These are phyloP conservation scores for Propithecus deckenii DNA, from an alignment of 2,797 vertebrate species.

Conservation along the genomic window DNA sequence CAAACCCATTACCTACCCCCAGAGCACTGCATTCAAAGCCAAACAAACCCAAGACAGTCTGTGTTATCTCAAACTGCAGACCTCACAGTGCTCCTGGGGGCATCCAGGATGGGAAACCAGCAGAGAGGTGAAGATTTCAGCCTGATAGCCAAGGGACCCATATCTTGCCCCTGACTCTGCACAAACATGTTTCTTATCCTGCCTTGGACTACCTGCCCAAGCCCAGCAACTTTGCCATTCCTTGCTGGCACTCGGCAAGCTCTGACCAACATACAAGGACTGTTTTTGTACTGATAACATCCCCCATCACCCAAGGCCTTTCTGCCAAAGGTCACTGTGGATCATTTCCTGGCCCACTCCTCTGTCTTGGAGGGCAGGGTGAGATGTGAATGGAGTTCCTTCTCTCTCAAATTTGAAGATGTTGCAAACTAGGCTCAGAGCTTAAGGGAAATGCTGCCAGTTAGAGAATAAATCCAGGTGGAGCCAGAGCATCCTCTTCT, in stretches of 20 bases:
- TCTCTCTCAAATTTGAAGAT: neutral
- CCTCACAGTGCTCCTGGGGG: neutral
- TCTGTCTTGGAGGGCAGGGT: neutral
- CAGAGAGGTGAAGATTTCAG: neutral
- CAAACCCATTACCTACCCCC: neutral
- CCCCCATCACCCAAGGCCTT: neutral
- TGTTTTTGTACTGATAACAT: neutral
- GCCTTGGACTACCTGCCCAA: neutral
- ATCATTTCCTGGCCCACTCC: neutral
- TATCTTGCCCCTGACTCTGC: neutral
- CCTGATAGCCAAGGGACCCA: neutral
- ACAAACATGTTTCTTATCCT: neutral
- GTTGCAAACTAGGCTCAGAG: neutral
- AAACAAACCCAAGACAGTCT: neutral
- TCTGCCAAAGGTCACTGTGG: neutral
- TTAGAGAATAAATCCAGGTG: neutral
- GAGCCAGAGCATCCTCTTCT: neutral
- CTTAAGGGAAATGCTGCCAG: neutral
- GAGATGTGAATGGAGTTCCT: neutral
- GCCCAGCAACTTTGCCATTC: neutral
- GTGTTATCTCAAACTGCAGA: neutral
- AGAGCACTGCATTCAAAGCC: slow-evolving; percentile 23
- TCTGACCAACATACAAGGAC: neutral
- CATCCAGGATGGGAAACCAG: neutral
- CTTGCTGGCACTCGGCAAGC: slow-evolving; percentile 18